A percentile compares a stretch with the other conserved stretches of the same genome.
These are phyloP conservation scores for Ictalurus furcatus DNA, from an alignment of 2,113 vertebrate species.

Conservation along the genomic window DNA sequence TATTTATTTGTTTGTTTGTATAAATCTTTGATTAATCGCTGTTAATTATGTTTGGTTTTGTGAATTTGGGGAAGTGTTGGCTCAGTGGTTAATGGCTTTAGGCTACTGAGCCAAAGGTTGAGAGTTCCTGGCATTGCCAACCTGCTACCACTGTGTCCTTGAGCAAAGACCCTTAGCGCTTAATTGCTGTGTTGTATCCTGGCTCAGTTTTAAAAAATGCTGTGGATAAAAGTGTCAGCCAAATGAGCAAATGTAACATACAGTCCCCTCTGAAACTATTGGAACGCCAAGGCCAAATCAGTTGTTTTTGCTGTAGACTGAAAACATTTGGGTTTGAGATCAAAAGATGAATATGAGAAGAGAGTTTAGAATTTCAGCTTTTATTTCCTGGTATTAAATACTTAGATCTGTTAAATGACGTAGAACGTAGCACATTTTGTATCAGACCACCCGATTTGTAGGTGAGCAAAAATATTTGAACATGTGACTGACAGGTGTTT, in stretches of 20 bases:
- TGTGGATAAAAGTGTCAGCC: background rate
- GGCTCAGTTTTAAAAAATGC: background rate
- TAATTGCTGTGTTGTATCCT: background rate
- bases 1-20: background rate
- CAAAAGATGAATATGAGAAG: no score
- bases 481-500: no score
- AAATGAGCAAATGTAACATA: background rate
- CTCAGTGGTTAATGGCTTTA: background rate
- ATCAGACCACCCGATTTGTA: no score
- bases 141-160: background rate
- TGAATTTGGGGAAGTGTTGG: background rate
- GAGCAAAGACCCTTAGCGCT: background rate
- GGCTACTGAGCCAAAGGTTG: background rate
- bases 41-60: slow-evolving; percentile 26
- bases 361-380: no score
- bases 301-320: no score
- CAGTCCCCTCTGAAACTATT: no score
- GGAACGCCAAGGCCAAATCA: no score
- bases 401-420: no score
- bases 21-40: slow-evolving; percentile 15
- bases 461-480: no score
- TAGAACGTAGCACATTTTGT: no score
- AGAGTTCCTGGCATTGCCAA: background rate
- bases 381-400: no score
- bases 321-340: no score